These are phyloP conservation scores for Menidia beryllina DNA, from an alignment of 2,113 vertebrate genomes.

Conservation along the genomic window DNA sequence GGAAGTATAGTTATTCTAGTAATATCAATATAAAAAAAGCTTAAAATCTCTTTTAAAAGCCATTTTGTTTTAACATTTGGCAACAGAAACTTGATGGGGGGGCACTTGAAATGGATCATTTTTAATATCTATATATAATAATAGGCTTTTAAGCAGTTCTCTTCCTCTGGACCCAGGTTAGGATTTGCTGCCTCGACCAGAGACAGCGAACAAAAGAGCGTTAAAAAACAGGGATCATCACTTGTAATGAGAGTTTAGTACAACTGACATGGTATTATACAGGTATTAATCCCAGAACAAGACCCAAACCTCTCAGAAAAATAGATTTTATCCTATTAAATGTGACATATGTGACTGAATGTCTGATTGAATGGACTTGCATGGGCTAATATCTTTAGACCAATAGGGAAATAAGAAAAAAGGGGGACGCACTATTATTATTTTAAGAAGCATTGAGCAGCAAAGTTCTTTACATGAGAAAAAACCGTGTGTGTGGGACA, in stretches of 20 bases:
- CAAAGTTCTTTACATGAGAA: background rate
- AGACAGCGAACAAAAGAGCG: conserved; percentile 55
- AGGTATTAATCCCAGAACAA: conserved; percentile 31
- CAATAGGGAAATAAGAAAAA: conserved; percentile 9
- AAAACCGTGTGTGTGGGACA: conserved; percentile 16
- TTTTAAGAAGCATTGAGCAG: background rate
- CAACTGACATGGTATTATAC: conserved; percentile 55
- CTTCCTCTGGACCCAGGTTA: conserved; percentile 12
- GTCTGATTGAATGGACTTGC: conserved; percentile 6
- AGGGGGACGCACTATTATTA: background rate
- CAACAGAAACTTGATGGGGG: conserved; percentile 31
- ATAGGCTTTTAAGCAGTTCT: too few relatives aligned
- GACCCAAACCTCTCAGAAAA: conserved; percentile 6
- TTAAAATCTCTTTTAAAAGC: background rate
- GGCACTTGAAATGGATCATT: conserved; percentile 22
- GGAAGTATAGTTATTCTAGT: too few relatives aligned
- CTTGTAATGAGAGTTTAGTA: conserved; percentile 57
- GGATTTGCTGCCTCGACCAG: conserved; percentile 7
- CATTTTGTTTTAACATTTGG: conserved; percentile 37
- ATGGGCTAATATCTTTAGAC: conserved; percentile 16
- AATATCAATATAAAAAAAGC: conserved; percentile 9
- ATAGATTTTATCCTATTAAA: conserved; percentile 23
- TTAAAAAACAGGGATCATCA: conserved; percentile 49
- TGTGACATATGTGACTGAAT: conserved; percentile 32
- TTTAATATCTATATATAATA: too few relatives aligned